Base-by-base conservation (phyloP, 2,113 vertebrate species). In the Rhinogobius similis region DNA sequence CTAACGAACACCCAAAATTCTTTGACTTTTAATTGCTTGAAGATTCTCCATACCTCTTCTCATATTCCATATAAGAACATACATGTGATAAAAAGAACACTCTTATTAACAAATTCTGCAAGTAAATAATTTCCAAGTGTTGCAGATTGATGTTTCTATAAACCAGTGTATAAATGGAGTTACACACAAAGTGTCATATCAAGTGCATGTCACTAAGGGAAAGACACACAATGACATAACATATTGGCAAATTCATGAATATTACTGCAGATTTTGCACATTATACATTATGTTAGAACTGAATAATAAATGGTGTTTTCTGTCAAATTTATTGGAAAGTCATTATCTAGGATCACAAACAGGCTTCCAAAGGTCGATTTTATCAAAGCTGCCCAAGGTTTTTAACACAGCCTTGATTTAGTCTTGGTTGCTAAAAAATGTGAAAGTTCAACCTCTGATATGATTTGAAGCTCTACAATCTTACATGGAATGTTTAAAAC, bases 21-120 rank as follows among this genome's bases (percentile, higher is more conserved):
- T 12, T 62, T 66, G n/a, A 65, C 61, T 53, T 77, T 29, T 52
- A 67, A 55, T 82, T 38, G 61, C 63, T n/a, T 61, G 11, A 24
- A 20, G 18, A 2, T 18, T 59, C 32, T 3, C 69, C 65, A 41
- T 78, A 76, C 76, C 63, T 70, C 72, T 70, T 67, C 12, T 52
- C 39, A 56, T 55, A 24, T n/a, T 21, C 16, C 44, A 56, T 12
- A 10, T 12, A 13, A 16, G 23, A 26, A 48, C 43, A 58, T 46
- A 48, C 5, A 48, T 5, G n/a, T 48, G 32, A 3, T 36, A 36
- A 48, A n/a, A 48, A 48, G 29, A 36, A 8, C 32, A 36, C 32
- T 36, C 29, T 29, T 29, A 29, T 29, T 29, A 29, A 29, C 29
- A 29, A 29, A 5, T 29, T 36, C 5, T 7, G 32, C 32, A 36